Evolutionary conservation across 2,797 vertebrate genomes (phyloP).

Genomic region (Spea hammondii): DNA sequence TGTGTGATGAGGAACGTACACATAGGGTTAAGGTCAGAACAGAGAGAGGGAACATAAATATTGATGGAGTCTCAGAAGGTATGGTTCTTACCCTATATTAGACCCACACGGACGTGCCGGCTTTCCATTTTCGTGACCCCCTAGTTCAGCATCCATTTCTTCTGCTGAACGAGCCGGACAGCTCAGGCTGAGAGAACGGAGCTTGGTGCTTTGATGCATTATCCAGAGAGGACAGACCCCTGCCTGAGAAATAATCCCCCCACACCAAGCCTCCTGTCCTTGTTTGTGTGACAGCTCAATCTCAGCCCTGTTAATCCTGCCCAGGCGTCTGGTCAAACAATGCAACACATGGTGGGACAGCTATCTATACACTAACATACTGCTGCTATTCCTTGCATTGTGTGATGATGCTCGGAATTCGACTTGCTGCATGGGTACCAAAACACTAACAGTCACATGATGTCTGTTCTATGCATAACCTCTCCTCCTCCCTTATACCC

Average conservation of each 20-base stretch:
- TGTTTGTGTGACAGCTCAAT: slow-evolving; percentile 48
- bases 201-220: slow-evolving; percentile 53
- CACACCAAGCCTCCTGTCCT: slow-evolving; percentile 50
- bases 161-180: slow-evolving; percentile 41
- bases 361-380: slow-evolving; percentile 21
- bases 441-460: slow-evolving; percentile 50
- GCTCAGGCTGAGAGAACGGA: slow-evolving; percentile 49
- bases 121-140: slow-evolving; percentile 47
- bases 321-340: slow-evolving; percentile 40
- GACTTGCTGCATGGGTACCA: slow-evolving; percentile 51
- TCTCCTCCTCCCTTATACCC: slow-evolving; percentile 43
- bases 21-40: slow-evolving; percentile 24
- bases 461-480: slow-evolving; percentile 43
- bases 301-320: slow-evolving; percentile 44
- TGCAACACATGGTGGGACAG: slow-evolving; percentile 33
- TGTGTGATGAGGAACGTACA: neutral
- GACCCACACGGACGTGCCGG: slow-evolving; percentile 42
- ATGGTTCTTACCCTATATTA: slow-evolving; percentile 46
- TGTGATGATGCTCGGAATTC: slow-evolving; percentile 42
- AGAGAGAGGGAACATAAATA: slow-evolving; percentile 7
- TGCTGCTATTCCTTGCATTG: slow-evolving; percentile 31
- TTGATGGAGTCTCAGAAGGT: slow-evolving; percentile 7
- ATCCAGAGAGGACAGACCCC: slow-evolving; percentile 39
- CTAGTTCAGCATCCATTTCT: slow-evolving; percentile 46
- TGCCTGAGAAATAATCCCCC: slow-evolving; percentile 42